Evolutionary conservation across 1,140 invertebrate species (phyloP), one percentile per base, ranked within the genome.

Genomic region (Amyelois transitella): DNA sequence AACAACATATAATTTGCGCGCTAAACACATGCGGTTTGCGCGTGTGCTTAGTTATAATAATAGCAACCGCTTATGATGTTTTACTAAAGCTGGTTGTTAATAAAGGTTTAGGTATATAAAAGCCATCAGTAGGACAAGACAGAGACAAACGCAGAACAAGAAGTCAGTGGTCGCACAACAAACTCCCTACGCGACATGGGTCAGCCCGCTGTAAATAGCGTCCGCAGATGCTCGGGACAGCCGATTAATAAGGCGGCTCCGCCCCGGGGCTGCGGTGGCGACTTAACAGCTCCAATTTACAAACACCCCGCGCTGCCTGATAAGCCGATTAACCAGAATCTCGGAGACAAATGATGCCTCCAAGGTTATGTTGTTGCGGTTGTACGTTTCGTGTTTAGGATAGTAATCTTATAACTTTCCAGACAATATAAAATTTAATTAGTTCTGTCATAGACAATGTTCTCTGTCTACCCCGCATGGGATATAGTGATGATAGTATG

Each of bases 221-320:
- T 54, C 60, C 71, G 73, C 81, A 85, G 81, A 82, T 85, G 81
- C 65, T 67, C 65, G 69, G 60, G 81, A 85, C 81, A 85, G 79
- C 69, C 75, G 79, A 85, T 82, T 85, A 85, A 85, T 85, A 75
- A 77, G 72, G 66, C 67, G 66, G 62, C 71, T 64, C 69, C 73
- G 70, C 65, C 64, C 68, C 66, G 51, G 55, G 55, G 60, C 72
- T 66, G 69, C 58, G 64, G 45, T 48, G 45, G 63, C 72, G 74
- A 78, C 68, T 69, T 75, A 73, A 69, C 74, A 67, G 56, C 62
- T 54, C 62, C 69, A 64, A 72, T 72, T 72, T 66, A 63, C 62
- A 68, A 66, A 66, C 64, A 67, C 64, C 74, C 71, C 66, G 58
- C 55, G 28, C 17, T 19, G 50, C 55, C 55, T 75, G 80, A 83